These are phyloP conservation scores for Ricordea florida DNA, from an alignment of 92 coral and sea anemone genomes.

Conservation along the genomic window DNA sequence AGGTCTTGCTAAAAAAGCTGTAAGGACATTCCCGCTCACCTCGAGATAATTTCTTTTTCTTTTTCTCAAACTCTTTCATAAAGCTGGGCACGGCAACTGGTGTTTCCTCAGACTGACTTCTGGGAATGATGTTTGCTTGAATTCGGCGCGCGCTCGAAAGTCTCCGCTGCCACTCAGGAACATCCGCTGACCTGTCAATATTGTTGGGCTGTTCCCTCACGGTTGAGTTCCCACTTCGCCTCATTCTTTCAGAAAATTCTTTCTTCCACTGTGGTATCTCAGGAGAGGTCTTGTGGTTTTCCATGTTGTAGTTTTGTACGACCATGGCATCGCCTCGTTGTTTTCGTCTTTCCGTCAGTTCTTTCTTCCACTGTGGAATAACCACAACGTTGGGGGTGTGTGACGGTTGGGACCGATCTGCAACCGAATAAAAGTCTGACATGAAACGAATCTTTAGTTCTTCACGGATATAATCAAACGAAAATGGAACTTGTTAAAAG, in stretches of 20 bases:
- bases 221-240: slow-evolving; percentile 8
- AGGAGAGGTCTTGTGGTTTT: slow-evolving; percentile 50
- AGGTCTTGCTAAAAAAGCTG: neutral
- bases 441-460: neutral
- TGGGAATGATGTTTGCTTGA: neutral
- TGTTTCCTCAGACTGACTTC: slow-evolving; percentile 47
- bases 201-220: neutral
- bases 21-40: slow-evolving; percentile 18
- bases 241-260: slow-evolving; percentile 64
- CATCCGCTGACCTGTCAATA: neutral
- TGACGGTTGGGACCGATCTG: slow-evolving; percentile 3
- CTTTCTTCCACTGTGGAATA: slow-evolving; percentile 19
- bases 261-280: slow-evolving; percentile 46
- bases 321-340: slow-evolving; percentile 4
- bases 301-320: slow-evolving; percentile 35
- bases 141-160: slow-evolving; percentile 14
- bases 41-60: slow-evolving; percentile 59
- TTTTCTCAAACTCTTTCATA: slow-evolving; percentile 85
- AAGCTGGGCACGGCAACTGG: slow-evolving; percentile 70
- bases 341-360: slow-evolving; percentile 36
- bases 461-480: too few species aligned
- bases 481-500: neutral
- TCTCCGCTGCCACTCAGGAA: slow-evolving; percentile 32
- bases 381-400: neutral
- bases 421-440: neutral